Evolutionary conservation across 2,113 vertebrate genomes (phyloP).

Genomic region (Chiloscyllium plagiosum): DNA sequence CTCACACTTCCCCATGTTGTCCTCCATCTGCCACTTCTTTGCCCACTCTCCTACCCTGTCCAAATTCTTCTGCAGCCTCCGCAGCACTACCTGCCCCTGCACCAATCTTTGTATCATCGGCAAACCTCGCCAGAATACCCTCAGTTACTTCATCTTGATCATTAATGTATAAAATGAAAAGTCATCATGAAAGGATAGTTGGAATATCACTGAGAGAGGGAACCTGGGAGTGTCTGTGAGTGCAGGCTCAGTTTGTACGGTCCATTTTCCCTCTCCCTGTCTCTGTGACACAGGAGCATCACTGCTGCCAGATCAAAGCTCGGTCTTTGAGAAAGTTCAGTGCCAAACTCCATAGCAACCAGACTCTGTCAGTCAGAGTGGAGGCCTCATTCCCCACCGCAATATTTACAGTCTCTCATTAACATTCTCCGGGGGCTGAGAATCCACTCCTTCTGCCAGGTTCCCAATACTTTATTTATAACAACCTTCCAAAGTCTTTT

Average conservation of each 20-base stretch:
- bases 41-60: too few relatives aligned
- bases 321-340: not conserved
- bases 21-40: too few relatives aligned
- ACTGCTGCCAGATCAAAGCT: not conserved
- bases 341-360: not conserved
- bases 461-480: not conserved
- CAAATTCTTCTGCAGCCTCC: too few relatives aligned
- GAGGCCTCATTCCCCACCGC: not conserved
- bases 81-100: too few relatives aligned
- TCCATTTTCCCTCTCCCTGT: not conserved
- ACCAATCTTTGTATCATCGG: too few relatives aligned
- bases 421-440: not conserved
- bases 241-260: too few relatives aligned
- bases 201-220: not conserved
- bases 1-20: too few relatives aligned
- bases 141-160: too few relatives aligned
- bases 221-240: not conserved
- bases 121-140: too few relatives aligned
- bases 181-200: not conserved
- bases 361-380: not conserved
- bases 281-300: not conserved
- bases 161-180: too few relatives aligned
- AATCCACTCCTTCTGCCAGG: not conserved
- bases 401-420: not conserved
- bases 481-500: not conserved